Evolutionary conservation across 2,797 vertebrate species (phyloP).

Genomic region (Heliangelus exortis): DNA sequence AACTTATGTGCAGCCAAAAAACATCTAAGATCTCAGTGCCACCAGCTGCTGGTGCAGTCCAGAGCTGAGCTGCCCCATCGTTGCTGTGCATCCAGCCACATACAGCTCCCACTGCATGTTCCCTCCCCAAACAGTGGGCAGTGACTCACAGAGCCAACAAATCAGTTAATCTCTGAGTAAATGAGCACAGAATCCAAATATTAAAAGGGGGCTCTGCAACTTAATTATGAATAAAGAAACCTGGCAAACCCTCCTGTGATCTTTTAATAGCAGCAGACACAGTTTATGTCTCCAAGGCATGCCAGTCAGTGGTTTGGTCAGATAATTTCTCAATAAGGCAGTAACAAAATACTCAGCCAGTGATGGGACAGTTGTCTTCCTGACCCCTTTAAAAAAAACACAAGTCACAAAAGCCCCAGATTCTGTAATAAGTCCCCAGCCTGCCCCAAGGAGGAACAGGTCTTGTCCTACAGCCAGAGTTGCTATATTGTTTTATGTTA

Average conservation of each 20-base stretch:
- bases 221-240: background rate
- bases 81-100: background rate
- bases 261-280: background rate
- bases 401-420: background rate
- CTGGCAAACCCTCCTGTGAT: background rate
- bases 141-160: background rate
- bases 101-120: background rate
- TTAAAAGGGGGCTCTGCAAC: background rate
- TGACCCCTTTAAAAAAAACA: background rate
- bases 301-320: background rate
- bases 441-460: too few relatives aligned
- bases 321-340: background rate
- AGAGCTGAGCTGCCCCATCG: rapidly evolving
- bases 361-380: background rate
- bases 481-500: background rate
- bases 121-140: background rate
- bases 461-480: background rate
- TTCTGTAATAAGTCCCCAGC: background rate
- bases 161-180: background rate
- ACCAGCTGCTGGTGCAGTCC: background rate
- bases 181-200: background rate
- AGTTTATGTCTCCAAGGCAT: background rate
- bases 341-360: background rate
- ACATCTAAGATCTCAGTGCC: background rate
- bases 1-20: background rate